These are phyloP conservation scores for Spilarctia lutea DNA, from an alignment of 2,888 invertebrate genomes.

Conservation along the genomic window DNA sequence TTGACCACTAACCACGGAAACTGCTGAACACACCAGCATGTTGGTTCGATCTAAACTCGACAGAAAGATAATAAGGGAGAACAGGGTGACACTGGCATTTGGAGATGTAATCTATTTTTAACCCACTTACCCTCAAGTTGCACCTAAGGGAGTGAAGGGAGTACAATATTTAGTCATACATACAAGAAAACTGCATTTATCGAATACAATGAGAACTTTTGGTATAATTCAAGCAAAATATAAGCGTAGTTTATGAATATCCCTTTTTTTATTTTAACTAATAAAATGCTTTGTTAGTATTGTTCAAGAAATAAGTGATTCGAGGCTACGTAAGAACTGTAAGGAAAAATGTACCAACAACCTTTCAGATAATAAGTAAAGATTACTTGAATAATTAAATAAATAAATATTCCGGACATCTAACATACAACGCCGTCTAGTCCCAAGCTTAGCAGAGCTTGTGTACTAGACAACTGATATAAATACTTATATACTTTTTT, in stretches of 20 bases:
- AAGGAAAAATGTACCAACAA: background rate
- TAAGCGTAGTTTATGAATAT: background rate
- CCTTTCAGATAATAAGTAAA: background rate
- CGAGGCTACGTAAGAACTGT: background rate
- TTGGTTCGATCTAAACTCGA: background rate
- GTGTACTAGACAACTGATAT: too few relatives aligned
- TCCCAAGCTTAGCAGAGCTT: too few relatives aligned
- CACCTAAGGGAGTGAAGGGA: background rate
- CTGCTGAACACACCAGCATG: background rate
- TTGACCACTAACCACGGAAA: background rate
- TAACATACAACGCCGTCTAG: too few relatives aligned
- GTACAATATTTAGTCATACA: background rate
- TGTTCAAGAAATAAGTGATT: background rate
- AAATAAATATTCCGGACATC: too few relatives aligned
- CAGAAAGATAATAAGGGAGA: background rate
- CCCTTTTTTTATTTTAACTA: background rate
- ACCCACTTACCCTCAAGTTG: background rate
- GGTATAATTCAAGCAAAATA: background rate
- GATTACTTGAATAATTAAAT: background rate
- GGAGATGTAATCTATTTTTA: background rate
- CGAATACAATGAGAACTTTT: background rate
- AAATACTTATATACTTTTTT: too few relatives aligned
- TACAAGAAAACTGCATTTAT: background rate
- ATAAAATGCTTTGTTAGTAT: background rate
- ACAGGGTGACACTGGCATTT: background rate